Conservation (phyloP, 1,140 invertebrate genomes). For the Pristionchus pacificus region DNA sequence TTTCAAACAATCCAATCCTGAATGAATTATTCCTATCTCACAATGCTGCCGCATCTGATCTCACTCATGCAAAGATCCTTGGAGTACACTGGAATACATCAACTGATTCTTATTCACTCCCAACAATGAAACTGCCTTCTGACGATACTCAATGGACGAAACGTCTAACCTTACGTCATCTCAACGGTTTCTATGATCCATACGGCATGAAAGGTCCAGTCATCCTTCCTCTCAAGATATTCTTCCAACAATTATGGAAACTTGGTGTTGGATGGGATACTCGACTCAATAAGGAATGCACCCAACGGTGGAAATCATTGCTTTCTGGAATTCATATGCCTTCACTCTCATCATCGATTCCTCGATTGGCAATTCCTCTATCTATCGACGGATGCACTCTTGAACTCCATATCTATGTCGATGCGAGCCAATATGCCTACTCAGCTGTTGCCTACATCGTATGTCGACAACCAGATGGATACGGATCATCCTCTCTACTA, state of each 20-base stretch:
- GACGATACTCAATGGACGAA: not conserved
- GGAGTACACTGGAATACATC: slow-evolving; percentile 7
- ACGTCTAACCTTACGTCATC: not conserved
- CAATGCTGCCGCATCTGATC: no score
- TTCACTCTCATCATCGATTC: not conserved
- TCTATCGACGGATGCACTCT: not conserved
- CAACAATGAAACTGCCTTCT: not conserved
- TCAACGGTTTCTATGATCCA: slow-evolving; percentile 2
- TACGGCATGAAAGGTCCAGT: not conserved
- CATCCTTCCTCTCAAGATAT: not conserved
- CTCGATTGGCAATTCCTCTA: not conserved
- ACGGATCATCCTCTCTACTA: not conserved
- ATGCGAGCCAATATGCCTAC: slow-evolving; percentile 1
- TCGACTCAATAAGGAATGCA: not conserved
- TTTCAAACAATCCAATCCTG: no score
- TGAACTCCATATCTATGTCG: not conserved
- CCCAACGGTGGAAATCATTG: not conserved
- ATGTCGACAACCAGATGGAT: not conserved
- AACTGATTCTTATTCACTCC: not conserved
- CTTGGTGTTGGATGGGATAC: not conserved
- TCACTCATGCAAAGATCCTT: slow-evolving; percentile 1
- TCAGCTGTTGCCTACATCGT: not conserved
- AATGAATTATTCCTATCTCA: no score
- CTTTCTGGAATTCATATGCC: not conserved
- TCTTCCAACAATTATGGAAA: not conserved